Evolutionary conservation across 2,113 vertebrate species (phyloP), one percentile per base, ranked within the genome.

Genomic region (Rafetus swinhoei): DNA sequence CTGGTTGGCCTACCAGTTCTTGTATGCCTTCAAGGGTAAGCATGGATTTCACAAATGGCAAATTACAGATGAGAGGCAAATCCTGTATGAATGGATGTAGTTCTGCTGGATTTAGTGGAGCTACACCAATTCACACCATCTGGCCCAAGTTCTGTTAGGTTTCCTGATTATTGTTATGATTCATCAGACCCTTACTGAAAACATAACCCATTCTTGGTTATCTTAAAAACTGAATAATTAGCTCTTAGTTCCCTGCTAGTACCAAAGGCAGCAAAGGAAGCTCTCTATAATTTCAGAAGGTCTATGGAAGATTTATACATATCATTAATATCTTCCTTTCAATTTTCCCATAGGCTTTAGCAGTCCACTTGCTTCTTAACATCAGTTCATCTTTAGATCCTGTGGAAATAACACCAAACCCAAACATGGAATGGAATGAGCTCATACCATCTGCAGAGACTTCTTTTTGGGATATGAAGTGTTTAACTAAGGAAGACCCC

Each of bases 361-460:
- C 5, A 77, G 94, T 92, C 74, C 39, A 52, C 59, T 95, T 95
- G 87, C 74, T 87, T 96, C 96, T 92, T 88, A 94, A 92, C 80
- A 84, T 96, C 81, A 93, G 86, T 84, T 86, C 89, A 54, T 81
- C 91, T 96, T 97, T 55, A 92, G 62, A 88, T 87, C 57, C 65
- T 86, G 59, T 93, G 86, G 90, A 95, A 96, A 94, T 77, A 92
- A 69, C 25, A 53, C 55, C 52, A 65, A 94, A 95, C 29, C 62
- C 87, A 82, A 95, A 93, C 1, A 7, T 15, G 82, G 83, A 96
- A 82, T 27, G 50, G 79, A 90, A 93, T 94, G 82, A 96, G 55
- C 84, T 96, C 95, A 93, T 62, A 91, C 72, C 93, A 91, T 94
- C 91, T 93, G 95, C 84, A 96, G 90, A 96, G 91, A 74, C 29